Percentiles rank a stretch among this genome's conserved stretches.
Conservation (phyloP, 2,113 vertebrate genomes). For the Nibea albiflora region DNA sequence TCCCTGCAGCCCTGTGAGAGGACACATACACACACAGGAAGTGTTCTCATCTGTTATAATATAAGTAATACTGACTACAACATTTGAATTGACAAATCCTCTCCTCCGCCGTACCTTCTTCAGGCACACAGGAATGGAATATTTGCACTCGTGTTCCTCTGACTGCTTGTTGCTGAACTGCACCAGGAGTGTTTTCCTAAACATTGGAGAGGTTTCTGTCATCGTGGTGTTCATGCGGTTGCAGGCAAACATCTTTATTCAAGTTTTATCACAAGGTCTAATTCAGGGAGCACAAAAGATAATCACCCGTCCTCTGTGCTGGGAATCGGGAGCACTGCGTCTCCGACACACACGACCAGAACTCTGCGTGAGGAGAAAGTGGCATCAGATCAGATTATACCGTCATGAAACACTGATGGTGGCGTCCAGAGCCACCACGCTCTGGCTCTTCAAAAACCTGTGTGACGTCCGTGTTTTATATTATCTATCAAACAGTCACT, state of each 20-base stretch:
- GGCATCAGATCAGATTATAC: neutral
- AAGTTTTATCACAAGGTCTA: neutral
- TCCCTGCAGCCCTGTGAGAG: slow-evolving; percentile 76
- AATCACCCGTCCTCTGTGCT: slow-evolving; percentile 84
- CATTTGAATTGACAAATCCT: neutral
- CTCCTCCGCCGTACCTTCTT: slow-evolving; percentile 78
- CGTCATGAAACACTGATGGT: neutral
- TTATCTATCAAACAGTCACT: neutral
- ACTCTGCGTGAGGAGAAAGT: slow-evolving; percentile 81
- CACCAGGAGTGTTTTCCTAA: slow-evolving; percentile 83
- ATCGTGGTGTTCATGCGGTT: neutral
- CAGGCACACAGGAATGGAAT: slow-evolving; percentile 83
- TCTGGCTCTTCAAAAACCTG: too few species aligned
- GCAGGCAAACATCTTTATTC: neutral
- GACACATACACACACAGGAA: neutral
- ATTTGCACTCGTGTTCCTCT: slow-evolving; percentile 67
- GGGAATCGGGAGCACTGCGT: slow-evolving; percentile 69
- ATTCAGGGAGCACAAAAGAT: neutral
- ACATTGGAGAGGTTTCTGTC: slow-evolving; percentile 4
- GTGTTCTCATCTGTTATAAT: neutral
- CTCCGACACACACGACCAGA: slow-evolving; percentile 88
- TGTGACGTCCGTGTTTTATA: too few species aligned
- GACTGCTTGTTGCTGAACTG: slow-evolving; percentile 79
- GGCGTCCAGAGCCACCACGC: too few species aligned
- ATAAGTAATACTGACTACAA: neutral